phyloP scores from a whole-genome alignment of 2,797 vertebrate species.

The Alca torda region DNA sequence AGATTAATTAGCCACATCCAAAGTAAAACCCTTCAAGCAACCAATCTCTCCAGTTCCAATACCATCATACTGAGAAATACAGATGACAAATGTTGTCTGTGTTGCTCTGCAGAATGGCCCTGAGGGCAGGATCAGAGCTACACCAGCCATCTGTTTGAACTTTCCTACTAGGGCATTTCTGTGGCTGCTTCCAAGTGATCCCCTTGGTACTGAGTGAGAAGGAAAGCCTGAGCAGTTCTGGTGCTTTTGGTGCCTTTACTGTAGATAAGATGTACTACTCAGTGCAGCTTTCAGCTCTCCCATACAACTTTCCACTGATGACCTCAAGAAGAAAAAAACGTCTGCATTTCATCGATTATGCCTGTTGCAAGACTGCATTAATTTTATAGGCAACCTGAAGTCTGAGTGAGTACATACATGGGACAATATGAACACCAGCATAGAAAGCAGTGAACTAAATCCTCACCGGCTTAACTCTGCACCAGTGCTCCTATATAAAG shows the following conservation, averaged over 20 bases:
- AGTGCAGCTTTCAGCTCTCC: not conserved
- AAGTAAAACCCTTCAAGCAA: constrained; percentile 39
- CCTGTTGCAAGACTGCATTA: not conserved
- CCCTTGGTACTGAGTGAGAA: not conserved
- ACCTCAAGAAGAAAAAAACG: not conserved
- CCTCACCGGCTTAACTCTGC: not conserved
- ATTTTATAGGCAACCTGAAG: not conserved
- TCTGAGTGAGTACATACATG: not conserved
- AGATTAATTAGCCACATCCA: constrained; percentile 41
- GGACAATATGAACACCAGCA: not conserved
- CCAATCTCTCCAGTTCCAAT: not conserved
- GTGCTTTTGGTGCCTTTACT: not conserved
- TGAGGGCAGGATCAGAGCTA: constrained; percentile 29
- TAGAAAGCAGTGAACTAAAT: not conserved
- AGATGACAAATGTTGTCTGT: constrained; percentile 7
- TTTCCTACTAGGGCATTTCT: not conserved
- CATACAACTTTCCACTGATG: not conserved
- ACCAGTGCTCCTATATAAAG: not conserved
- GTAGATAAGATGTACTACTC: not conserved
- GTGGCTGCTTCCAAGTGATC: not conserved
- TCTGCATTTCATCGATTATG: not conserved
- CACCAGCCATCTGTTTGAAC: constrained; percentile 34
- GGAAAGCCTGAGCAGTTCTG: not conserved
- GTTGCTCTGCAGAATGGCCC: constrained; percentile 37
- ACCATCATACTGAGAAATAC: not conserved